Percentiles rank a stretch among this genome's conserved stretches.
Evolutionary conservation across 1,140 invertebrate genomes (phyloP).

Genomic region (Lepidurus couesii): DNA sequence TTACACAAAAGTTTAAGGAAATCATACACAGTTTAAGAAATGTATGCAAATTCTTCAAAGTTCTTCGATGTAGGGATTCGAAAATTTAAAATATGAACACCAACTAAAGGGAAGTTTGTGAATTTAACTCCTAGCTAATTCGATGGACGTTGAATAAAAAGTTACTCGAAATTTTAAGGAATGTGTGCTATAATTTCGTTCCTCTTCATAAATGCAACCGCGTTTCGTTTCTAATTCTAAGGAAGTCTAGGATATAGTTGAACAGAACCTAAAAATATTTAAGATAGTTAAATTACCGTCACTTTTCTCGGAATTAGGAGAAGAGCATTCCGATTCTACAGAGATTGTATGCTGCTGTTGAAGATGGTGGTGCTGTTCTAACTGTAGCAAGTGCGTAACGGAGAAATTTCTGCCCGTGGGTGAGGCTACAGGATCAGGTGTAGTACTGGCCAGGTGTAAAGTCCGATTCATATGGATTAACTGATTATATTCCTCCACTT

Average conservation of each 20-base stretch:
- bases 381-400: constrained; percentile 41
- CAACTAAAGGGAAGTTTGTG: no score
- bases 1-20: no score
- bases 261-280: not conserved
- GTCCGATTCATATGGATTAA: not conserved
- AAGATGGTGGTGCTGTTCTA: constrained; percentile 34
- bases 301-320: constrained; percentile 29
- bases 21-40: no score
- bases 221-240: not conserved
- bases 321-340: constrained; percentile 28
- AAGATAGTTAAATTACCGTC: constrained; percentile 23
- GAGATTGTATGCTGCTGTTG: not conserved
- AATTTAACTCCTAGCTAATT: no score
- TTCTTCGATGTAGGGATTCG: no score
- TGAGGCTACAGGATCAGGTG: not conserved
- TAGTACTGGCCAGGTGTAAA: not conserved
- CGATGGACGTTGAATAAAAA: no score
- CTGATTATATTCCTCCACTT: not conserved
- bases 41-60: no score
- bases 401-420: constrained; percentile 39
- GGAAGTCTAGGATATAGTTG: constrained; percentile 10
- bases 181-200: not conserved
- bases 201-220: constrained; percentile 24
- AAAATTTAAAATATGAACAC: no score
- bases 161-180: not conserved